These are phyloP conservation scores for Tricholaema leucomelas DNA, from an alignment of 2,113 vertebrate genomes.

Conservation along the genomic window DNA sequence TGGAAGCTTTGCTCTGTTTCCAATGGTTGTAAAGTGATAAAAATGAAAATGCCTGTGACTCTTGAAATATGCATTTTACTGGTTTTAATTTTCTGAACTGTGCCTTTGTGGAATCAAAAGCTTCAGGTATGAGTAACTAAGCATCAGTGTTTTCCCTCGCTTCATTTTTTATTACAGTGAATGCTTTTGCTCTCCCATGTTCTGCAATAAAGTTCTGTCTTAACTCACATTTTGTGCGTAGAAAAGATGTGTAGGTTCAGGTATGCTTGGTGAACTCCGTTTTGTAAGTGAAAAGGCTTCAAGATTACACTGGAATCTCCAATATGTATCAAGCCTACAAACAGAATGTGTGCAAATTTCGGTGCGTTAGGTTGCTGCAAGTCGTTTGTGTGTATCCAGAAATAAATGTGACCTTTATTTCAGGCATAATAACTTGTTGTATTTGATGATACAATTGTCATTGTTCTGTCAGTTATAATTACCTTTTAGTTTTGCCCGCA, in stretches of 20 bases:
- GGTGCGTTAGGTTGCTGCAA: too few species aligned
- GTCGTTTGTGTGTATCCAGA: neutral
- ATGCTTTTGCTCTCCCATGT: neutral
- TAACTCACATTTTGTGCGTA: neutral
- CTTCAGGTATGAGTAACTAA: neutral
- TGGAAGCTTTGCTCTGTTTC: conserved; percentile 44
- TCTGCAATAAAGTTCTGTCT: conserved; percentile 5
- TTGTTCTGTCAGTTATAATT: neutral
- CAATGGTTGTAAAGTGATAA: conserved; percentile 11
- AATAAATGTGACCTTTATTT: neutral
- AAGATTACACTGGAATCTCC: neutral
- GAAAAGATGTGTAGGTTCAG: neutral
- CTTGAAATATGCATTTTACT: conserved; percentile 30
- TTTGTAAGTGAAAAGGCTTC: neutral
- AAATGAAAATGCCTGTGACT: conserved; percentile 29
- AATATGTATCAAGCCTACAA: neutral
- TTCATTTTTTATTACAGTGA: neutral
- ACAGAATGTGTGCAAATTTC: neutral
- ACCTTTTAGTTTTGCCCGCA: neutral
- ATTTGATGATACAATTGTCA: neutral
- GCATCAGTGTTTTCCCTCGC: neutral
- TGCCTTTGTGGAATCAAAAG: conserved; percentile 49
- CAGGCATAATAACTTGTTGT: neutral
- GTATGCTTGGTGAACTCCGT: neutral
- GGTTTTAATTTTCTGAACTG: conserved; percentile 31